A percentile compares a stretch with the other conserved stretches of the same genome.
Conservation (phyloP, 2,888 invertebrate genomes). For the Hanleya hanleyi region DNA sequence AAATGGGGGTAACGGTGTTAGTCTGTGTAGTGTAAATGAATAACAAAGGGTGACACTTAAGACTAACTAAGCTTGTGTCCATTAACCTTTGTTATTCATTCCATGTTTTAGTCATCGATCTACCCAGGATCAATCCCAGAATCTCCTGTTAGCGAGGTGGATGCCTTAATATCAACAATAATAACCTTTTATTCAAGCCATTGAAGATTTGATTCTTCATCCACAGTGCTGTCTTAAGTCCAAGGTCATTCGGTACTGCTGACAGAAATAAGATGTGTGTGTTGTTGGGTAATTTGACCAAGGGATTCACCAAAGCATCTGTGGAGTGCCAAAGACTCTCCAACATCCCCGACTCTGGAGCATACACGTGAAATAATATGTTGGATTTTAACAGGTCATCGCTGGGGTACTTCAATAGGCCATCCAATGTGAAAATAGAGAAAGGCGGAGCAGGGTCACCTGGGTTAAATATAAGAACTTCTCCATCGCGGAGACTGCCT, state of each 20-base stretch:
- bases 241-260: slow-evolving; percentile 20
- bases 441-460: slow-evolving; percentile 38
- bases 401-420: slow-evolving; percentile 40
- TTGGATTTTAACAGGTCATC: slow-evolving; percentile 28
- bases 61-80: no score
- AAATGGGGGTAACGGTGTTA: no score
- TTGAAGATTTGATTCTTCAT: slow-evolving; percentile 39
- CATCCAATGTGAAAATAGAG: slow-evolving; percentile 38
- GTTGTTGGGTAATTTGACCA: slow-evolving; percentile 17
- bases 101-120: no score
- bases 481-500: slow-evolving; percentile 25
- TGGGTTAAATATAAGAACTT: slow-evolving; percentile 36
- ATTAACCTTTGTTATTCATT: no score
- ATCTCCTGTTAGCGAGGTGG: no score
- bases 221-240: slow-evolving; percentile 42
- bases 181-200: neutral
- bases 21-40: no score
- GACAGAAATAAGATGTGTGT: slow-evolving; percentile 44
- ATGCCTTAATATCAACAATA: no score
- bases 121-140: no score
- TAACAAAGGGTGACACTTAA: no score
- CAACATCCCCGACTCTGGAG: slow-evolving; percentile 47
- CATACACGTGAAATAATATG: slow-evolving; percentile 46
- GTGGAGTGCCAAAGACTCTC: slow-evolving; percentile 47
- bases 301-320: slow-evolving; percentile 32